Evolutionary conservation across 1,140 invertebrate species (phyloP).

Genomic region (Branchinecta lindahli): DNA sequence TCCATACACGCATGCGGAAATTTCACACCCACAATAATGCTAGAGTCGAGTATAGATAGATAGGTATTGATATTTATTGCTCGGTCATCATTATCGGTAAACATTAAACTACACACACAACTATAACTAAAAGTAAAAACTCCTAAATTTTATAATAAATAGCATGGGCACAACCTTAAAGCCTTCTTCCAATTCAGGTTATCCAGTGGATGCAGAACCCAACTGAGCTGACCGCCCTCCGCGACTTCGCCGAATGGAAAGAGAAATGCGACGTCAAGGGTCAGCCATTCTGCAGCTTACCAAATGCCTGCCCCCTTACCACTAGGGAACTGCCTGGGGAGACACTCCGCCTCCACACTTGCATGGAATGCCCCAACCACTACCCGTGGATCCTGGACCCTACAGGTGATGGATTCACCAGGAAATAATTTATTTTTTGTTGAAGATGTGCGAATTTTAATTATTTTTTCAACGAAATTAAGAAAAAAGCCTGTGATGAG

Average conservation of each 20-base stretch:
- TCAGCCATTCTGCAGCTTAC: slow-evolving; percentile 75
- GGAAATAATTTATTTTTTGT: slow-evolving; percentile 21
- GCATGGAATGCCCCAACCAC: slow-evolving; percentile 88
- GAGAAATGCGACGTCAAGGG: slow-evolving; percentile 89
- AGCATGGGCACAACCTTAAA: too few species aligned
- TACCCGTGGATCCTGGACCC: slow-evolving; percentile 91
- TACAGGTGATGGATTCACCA: slow-evolving; percentile 79
- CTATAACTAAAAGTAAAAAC: too few species aligned
- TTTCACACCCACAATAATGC: too few species aligned
- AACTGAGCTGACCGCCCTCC: slow-evolving; percentile 63
- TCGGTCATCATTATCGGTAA: too few species aligned
- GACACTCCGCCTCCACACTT: slow-evolving; percentile 78
- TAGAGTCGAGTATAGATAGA: too few species aligned
- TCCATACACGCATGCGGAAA: too few species aligned
- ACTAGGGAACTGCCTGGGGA: slow-evolving; percentile 75
- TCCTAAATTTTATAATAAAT: too few species aligned
- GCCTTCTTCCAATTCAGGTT: slow-evolving; percentile 37
- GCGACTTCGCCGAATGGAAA: slow-evolving; percentile 88
- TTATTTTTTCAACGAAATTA: background rate
- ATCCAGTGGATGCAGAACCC: slow-evolving; percentile 97
- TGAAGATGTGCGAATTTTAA: background rate
- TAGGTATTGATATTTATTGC: too few species aligned
- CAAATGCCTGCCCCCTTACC: slow-evolving; percentile 73
- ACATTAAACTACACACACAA: too few species aligned
- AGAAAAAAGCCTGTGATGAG: too few species aligned